A percentile compares a stretch with the other conserved stretches of the same genome.
Evolutionary conservation across 2,797 vertebrate genomes (phyloP).

Genomic region (Acanthis flammea): DNA sequence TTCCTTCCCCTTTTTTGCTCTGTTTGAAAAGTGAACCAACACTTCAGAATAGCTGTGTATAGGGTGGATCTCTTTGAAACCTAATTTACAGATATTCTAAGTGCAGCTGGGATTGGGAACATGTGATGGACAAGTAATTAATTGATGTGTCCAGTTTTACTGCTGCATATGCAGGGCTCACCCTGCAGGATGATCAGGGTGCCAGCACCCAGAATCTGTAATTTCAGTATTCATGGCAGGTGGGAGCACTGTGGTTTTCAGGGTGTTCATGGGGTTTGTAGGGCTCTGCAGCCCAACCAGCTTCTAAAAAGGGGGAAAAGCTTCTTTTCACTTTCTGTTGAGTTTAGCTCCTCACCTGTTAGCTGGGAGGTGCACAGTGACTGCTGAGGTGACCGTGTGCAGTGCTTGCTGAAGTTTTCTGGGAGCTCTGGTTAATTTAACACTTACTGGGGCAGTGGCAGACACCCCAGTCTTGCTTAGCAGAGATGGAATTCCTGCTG

Average conservation of each 20-base stretch:
- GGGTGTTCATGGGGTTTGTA: not conserved
- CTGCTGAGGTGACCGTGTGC: not conserved
- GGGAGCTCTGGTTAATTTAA: not conserved
- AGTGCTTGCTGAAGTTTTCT: not conserved
- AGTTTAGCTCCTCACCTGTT: not conserved
- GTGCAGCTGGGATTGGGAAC: not conserved
- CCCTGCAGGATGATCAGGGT: not conserved
- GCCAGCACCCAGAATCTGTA: not conserved
- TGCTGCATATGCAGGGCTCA: not conserved
- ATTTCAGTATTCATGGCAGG: fast-evolving
- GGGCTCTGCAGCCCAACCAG: not conserved
- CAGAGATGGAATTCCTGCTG: not conserved
- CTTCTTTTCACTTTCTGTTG: not conserved
- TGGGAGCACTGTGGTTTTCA: not conserved
- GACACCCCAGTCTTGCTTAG: not conserved
- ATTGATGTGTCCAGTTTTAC: not conserved
- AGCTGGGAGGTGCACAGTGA: not conserved
- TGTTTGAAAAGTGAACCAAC: not conserved
- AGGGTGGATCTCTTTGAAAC: not conserved
- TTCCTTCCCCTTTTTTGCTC: not conserved
- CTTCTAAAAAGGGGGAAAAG: not conserved
- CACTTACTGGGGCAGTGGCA: not conserved
- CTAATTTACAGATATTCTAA: not conserved
- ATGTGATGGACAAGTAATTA: not conserved
- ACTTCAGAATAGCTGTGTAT: not conserved